phyloP scores from a whole-genome alignment of 2,113 vertebrate genomes.

The Oreotrochilus melanogaster region DNA sequence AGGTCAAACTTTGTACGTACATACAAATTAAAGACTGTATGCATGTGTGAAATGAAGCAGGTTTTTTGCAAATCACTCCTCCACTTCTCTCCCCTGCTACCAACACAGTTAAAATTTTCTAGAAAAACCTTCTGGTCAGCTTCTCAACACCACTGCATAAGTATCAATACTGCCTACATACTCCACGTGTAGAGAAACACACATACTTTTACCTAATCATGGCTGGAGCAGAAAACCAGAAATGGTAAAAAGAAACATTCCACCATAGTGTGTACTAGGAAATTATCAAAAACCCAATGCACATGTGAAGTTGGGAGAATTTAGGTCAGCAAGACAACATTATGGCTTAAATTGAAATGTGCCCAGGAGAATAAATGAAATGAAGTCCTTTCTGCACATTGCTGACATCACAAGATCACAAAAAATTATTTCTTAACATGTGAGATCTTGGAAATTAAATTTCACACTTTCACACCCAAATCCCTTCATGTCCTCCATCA shows the following conservation, averaged over 20 bases:
- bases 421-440: neutral
- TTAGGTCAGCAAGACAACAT: neutral
- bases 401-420: neutral
- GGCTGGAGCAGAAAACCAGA: neutral
- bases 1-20: neutral
- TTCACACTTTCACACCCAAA: neutral
- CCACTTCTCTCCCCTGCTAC: neutral
- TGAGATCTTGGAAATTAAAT: neutral
- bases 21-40: neutral
- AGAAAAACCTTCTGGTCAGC: neutral
- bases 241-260: neutral
- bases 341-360: neutral
- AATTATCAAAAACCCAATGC: neutral
- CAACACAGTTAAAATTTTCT: neutral
- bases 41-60: neutral
- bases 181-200: neutral
- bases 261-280: neutral
- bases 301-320: neutral
- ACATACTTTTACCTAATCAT: neutral
- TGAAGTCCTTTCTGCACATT: neutral
- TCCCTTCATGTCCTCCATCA: neutral
- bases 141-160: neutral
- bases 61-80: neutral
- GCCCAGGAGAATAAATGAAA: neutral
- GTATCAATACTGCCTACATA: neutral